Evolutionary conservation across 2,888 invertebrate species (phyloP).

Genomic region (Andrena marginata): DNA sequence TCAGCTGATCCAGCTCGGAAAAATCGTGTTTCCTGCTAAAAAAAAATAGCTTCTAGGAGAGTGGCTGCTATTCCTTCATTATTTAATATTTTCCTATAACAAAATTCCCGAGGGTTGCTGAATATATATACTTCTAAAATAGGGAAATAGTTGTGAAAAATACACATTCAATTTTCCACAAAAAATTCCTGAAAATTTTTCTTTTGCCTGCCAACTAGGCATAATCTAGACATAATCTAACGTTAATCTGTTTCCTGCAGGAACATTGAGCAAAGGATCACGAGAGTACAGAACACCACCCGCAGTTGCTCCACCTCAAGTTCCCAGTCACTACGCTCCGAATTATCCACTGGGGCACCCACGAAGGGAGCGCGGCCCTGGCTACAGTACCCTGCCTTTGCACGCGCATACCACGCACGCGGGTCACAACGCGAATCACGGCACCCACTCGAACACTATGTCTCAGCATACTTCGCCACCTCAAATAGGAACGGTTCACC

Average conservation of each 20-base stretch:
- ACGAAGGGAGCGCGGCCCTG: slow-evolving; percentile 90
- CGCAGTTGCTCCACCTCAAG: slow-evolving; percentile 97
- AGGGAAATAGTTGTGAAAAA: too few species aligned
- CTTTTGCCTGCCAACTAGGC: too few species aligned
- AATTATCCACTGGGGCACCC: slow-evolving; percentile 96
- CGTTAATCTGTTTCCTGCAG: slow-evolving; percentile 68
- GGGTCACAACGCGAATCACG: slow-evolving; percentile 77
- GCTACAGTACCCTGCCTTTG: slow-evolving; percentile 94
- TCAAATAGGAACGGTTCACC: slow-evolving; percentile 95
- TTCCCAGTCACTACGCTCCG: slow-evolving; percentile 98
- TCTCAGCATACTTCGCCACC: slow-evolving; percentile 86
- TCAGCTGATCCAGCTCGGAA: too few species aligned
- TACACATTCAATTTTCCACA: too few species aligned
- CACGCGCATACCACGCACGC: slow-evolving; percentile 81
- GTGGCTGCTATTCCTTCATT: too few species aligned
- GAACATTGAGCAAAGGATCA: slow-evolving; percentile 90
- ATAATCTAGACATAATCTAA: background rate
- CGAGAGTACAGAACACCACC: slow-evolving; percentile 98
- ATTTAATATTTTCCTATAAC: too few species aligned
- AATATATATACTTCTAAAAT: too few species aligned
- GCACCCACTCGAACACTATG: slow-evolving; percentile 75
- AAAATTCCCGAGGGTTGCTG: too few species aligned
- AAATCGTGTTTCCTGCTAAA: too few species aligned
- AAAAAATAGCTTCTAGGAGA: too few species aligned
- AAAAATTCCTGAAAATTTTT: too few species aligned